Evolutionary conservation across 2,888 invertebrate genomes (phyloP).

Genomic region (Drosophila nigricruria): DNA sequence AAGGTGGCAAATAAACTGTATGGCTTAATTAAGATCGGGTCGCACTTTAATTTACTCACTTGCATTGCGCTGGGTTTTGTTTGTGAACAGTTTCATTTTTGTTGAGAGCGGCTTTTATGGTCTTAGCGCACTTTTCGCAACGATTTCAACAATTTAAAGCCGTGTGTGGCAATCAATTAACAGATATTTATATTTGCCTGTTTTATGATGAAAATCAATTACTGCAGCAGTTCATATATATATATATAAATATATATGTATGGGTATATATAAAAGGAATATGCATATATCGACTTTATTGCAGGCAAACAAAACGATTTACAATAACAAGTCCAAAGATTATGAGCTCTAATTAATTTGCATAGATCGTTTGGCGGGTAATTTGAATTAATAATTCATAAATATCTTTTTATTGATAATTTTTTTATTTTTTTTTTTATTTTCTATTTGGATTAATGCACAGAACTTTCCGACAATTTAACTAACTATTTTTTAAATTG

Average conservation of each 20-base stretch:
- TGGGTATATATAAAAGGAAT: constrained; percentile 2
- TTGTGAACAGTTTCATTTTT: constrained; percentile 75
- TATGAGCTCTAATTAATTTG: constrained; percentile 19
- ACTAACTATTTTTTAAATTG: background rate
- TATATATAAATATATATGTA: background rate
- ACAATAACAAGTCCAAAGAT: constrained; percentile 35
- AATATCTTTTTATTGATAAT: constrained; percentile 1
- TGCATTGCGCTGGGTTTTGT: constrained; percentile 75
- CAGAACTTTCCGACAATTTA: constrained; percentile 19
- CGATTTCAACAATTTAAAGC: constrained; percentile 23
- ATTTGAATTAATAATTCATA: constrained; percentile 22
- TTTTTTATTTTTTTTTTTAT: background rate
- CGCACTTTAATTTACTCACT: constrained; percentile 65
- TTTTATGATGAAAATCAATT: constrained; percentile 62
- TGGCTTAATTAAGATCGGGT: constrained; percentile 62
- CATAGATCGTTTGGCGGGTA: constrained; percentile 3
- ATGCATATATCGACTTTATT: constrained; percentile 1
- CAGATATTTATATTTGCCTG: constrained; percentile 32
- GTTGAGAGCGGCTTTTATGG: constrained; percentile 7
- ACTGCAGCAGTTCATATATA: constrained; percentile 14
- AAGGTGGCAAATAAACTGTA: constrained; percentile 40
- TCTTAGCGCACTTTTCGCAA: constrained; percentile 40
- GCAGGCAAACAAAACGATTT: constrained; percentile 22
- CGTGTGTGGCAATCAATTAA: constrained; percentile 50
- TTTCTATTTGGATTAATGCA: constrained; percentile 15